Percentiles rank a stretch among this genome's conserved stretches.
Conservation (phyloP, 92 coral and sea anemone genomes). For the Pocillopora grandis region DNA sequence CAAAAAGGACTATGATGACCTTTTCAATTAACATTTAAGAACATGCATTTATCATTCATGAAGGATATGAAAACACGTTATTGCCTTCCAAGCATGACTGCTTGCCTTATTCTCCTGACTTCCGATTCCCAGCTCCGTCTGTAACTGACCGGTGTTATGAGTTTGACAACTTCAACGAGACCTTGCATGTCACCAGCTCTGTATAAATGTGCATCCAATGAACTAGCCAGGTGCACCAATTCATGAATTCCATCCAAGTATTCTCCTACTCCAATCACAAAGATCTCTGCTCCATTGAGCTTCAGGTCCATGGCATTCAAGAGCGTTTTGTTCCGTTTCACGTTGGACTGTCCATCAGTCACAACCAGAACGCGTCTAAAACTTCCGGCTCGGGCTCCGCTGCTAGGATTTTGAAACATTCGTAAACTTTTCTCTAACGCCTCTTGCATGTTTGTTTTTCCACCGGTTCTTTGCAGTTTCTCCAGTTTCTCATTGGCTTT, state of each 20-base stretch:
- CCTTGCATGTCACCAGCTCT: conserved; percentile 75
- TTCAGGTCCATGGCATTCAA: conserved; percentile 67
- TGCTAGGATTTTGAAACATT: conserved; percentile 41
- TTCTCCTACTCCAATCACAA: conserved; percentile 82
- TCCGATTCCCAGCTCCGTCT: conserved; percentile 33
- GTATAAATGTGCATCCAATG: conserved; percentile 73
- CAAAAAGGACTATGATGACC: not conserved
- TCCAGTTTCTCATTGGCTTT: conserved; percentile 52
- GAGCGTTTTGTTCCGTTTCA: conserved; percentile 50
- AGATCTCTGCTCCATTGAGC: conserved; percentile 65
- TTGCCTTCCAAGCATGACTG: conserved; percentile 13
- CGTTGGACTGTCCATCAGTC: conserved; percentile 87
- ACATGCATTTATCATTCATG: not conserved
- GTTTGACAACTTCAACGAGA: conserved; percentile 70
- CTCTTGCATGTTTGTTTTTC: conserved; percentile 85
- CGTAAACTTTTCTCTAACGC: conserved; percentile 62
- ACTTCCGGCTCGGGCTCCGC: conserved; percentile 62
- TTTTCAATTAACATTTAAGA: not conserved
- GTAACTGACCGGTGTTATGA: conserved; percentile 57
- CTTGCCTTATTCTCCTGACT: conserved; percentile 3
- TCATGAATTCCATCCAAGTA: conserved; percentile 76
- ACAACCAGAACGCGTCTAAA: conserved; percentile 69
- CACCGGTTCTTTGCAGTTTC: conserved; percentile 64
- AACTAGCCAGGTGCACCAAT: conserved; percentile 70
- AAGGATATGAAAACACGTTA: not conserved